Percentiles rank a stretch among this genome's conserved stretches.
Evolutionary conservation across 2,113 vertebrate species (phyloP).

Genomic region (Lophius piscatorius): DNA sequence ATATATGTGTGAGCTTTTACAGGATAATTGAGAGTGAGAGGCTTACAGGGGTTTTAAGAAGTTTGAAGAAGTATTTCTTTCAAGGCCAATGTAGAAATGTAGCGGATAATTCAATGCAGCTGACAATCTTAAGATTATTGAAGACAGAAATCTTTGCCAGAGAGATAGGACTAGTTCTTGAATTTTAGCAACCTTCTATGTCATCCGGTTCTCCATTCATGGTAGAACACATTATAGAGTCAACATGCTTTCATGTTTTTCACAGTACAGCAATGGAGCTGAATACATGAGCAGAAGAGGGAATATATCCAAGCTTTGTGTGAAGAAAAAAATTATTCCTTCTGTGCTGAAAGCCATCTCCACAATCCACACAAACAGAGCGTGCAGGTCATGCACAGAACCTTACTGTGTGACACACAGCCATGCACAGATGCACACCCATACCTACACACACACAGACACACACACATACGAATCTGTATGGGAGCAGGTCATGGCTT

Average conservation of each 20-base stretch:
- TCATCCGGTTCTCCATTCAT: slow-evolving; percentile 6
- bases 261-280: slow-evolving; percentile 8
- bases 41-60: neutral
- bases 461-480: slow-evolving; percentile 7
- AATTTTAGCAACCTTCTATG: neutral
- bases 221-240: neutral
- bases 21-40: neutral
- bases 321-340: neutral
- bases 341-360: slow-evolving; percentile 2
- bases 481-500: slow-evolving; percentile 13
- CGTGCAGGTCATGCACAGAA: slow-evolving; percentile 13
- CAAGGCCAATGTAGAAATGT: neutral
- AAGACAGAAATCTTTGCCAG: neutral
- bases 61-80: neutral
- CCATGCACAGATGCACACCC: slow-evolving; percentile 2
- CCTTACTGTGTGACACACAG: neutral
- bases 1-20: neutral
- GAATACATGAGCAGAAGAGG: neutral
- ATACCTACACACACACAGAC: slow-evolving; percentile 3
- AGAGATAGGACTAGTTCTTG: neutral
- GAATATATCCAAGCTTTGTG: neutral
- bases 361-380: slow-evolving; percentile 13
- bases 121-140: neutral
- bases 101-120: neutral
- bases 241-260: slow-evolving; percentile 1